Conservation (phyloP, 2,113 vertebrate genomes). For the Nicator chloris region DNA sequence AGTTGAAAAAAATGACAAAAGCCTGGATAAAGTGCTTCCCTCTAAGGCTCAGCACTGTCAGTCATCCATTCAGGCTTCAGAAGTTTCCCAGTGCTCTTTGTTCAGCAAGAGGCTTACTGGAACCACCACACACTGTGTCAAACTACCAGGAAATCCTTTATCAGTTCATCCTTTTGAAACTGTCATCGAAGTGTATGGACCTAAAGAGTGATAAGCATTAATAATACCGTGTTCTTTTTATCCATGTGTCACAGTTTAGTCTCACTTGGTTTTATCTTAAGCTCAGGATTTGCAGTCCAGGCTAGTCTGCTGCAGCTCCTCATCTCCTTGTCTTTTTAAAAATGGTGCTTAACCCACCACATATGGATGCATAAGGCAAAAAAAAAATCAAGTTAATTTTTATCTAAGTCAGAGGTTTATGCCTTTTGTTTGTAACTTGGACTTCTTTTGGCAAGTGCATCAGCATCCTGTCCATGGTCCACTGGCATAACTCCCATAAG, state of each 20-base stretch:
- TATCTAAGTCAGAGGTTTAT: background rate
- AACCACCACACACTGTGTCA: constrained; percentile 52
- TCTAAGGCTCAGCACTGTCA: constrained; percentile 53
- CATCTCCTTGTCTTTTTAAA: constrained; percentile 6
- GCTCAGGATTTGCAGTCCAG: constrained; percentile 39
- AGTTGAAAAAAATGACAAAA: constrained; percentile 24
- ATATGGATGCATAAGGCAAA: background rate
- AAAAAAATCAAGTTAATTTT: background rate
- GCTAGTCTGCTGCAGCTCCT: background rate
- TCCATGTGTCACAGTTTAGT: constrained; percentile 38
- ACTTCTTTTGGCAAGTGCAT: background rate
- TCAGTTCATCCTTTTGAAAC: constrained; percentile 69
- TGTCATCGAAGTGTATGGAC: constrained; percentile 66
- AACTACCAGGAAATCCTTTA: constrained; percentile 67
- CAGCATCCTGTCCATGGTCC: background rate
- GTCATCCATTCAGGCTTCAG: constrained; percentile 58
- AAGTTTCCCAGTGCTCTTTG: constrained; percentile 42
- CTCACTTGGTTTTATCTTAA: constrained; percentile 54
- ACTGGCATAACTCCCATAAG: background rate
- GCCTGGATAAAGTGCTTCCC: constrained; percentile 10
- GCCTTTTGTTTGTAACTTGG: background rate
- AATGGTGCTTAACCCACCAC: constrained; percentile 10
- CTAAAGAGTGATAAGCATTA: constrained; percentile 69
- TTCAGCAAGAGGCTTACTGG: constrained; percentile 65
- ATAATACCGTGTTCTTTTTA: constrained; percentile 57